Percentiles rank a stretch among this genome's conserved stretches.
Evolutionary conservation across 2,113 vertebrate genomes (phyloP).

Genomic region (Ctenodactylus gundi): DNA sequence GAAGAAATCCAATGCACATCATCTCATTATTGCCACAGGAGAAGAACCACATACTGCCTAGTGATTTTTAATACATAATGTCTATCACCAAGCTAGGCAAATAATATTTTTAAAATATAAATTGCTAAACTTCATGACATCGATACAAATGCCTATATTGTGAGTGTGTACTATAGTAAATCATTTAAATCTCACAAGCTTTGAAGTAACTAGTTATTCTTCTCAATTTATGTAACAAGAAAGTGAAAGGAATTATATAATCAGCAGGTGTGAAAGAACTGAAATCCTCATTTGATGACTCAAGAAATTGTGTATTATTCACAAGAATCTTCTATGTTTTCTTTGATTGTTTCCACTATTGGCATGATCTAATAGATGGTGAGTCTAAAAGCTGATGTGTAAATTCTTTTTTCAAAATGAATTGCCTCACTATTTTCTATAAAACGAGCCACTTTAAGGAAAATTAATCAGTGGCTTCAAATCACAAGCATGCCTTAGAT

Average conservation of each 20-base stretch:
- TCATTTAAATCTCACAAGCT: no score
- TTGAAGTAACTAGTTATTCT: neutral
- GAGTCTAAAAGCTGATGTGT: neutral
- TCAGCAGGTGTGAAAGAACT: neutral
- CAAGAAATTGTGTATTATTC: neutral
- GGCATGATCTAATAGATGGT: neutral
- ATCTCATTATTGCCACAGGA: neutral
- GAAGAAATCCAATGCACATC: neutral
- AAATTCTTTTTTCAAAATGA: neutral
- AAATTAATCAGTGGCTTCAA: slow-evolving; percentile 12
- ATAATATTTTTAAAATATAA: neutral
- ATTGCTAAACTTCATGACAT: neutral
- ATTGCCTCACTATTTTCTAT: neutral
- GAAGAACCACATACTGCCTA: neutral
- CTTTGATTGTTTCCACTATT: neutral
- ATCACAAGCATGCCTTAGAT: neutral
- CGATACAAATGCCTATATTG: neutral
- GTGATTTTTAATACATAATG: neutral
- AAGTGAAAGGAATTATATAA: neutral
- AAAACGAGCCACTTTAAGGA: neutral
- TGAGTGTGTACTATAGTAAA: neutral
- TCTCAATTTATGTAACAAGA: neutral
- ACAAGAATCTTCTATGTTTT: neutral
- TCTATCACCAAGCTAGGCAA: neutral
- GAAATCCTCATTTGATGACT: neutral